Conservation (phyloP, 2,797 vertebrate species). For the Xerus rutilus region DNA sequence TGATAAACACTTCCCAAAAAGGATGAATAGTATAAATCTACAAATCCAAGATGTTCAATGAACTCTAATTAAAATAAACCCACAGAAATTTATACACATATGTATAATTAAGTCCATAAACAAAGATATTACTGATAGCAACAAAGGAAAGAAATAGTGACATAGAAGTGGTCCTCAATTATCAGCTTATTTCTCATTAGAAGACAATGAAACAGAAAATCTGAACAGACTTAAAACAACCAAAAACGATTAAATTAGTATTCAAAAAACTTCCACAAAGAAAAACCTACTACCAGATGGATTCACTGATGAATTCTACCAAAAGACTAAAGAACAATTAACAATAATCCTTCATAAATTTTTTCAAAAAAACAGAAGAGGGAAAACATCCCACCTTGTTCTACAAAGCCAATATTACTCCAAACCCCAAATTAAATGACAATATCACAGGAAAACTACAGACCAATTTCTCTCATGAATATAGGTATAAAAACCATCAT, state of each 20-base stretch:
- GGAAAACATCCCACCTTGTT: background rate
- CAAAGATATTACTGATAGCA: background rate
- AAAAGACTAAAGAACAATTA: constrained; percentile 33
- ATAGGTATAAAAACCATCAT: background rate
- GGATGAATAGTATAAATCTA: background rate
- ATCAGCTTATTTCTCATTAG: background rate
- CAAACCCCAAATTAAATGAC: constrained; percentile 23
- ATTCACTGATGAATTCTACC: background rate
- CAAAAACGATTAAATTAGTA: background rate
- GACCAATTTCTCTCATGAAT: background rate
- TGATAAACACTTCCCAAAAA: background rate
- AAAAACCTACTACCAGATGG: background rate
- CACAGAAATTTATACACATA: background rate
- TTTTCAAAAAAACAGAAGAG: background rate
- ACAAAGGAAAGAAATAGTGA: background rate
- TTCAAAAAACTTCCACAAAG: background rate
- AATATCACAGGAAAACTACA: background rate
- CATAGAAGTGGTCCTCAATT: background rate
- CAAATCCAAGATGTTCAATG: background rate
- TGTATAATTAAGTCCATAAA: background rate
- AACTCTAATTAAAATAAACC: background rate
- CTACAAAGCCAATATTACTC: background rate
- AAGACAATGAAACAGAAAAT: background rate
- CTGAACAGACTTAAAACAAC: background rate
- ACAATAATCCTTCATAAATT: background rate